Conservation (phyloP, 2,797 vertebrate species). For the Varecia variegata region DNA sequence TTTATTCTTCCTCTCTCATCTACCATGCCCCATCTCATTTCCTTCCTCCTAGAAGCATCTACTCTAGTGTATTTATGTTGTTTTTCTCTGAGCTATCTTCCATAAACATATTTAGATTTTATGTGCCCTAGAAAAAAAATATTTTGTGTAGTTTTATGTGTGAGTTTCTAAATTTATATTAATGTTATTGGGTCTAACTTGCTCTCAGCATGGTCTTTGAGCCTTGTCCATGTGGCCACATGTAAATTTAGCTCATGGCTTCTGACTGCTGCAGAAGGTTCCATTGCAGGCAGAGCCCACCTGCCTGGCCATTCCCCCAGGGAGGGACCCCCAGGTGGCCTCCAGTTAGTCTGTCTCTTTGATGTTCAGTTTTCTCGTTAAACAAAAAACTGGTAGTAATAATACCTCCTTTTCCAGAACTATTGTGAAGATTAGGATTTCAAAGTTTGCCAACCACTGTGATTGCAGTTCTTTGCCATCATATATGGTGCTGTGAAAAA, state of each 20-base stretch:
- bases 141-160: neutral
- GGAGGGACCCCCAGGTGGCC: neutral
- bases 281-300: neutral
- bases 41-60: neutral
- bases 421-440: neutral
- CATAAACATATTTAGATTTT: neutral
- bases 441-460: neutral
- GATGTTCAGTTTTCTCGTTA: neutral
- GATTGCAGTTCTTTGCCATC: neutral
- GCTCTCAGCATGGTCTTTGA: neutral
- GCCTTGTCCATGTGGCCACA: neutral
- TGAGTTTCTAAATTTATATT: neutral
- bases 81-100: neutral
- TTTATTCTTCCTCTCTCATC: neutral
- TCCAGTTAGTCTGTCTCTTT: neutral
- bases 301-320: neutral
- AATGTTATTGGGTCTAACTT: neutral
- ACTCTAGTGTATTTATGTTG: no score
- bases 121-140: neutral
- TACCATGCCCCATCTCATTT: neutral
- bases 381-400: neutral
- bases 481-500: neutral
- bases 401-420: neutral
- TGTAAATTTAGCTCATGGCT: neutral
- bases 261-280: neutral